Base-by-base conservation (phyloP, 2,888 invertebrate genomes). In the Pyralis farinalis region DNA sequence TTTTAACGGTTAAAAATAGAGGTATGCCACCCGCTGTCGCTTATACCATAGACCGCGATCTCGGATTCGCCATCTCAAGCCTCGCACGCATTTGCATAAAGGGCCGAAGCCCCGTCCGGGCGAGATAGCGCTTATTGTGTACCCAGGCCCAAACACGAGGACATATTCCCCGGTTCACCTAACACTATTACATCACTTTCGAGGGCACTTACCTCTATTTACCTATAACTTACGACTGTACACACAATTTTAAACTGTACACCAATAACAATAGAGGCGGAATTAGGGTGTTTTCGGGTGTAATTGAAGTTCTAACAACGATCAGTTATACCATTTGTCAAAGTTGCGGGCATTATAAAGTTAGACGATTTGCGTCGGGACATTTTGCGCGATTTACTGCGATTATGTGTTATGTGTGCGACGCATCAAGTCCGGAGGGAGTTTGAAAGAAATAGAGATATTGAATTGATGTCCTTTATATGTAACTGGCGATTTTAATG, bases 41-140 rank as follows among this genome's bases (percentile, higher is more conserved):
- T 28, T 40, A 34, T 30, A 12, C 11, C 12, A 4, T 25, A 11
- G 16, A 16, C 25, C 34, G 2, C 32, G 4, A 5, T 1, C 7
- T 3, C 10, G 12, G 12, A 31, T 28, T 25, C 33, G 21, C 11
- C 29, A 32, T 32, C 36, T 40, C 34, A 31, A 28, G 29, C 11
- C 25, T 29, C n/a, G 36, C 7, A 48, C 49, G 41, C 43, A 59
- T 58, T 62, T 57, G 51, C 59, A 59, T 62, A 59, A 59, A 55
- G 54, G 56, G 48, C 48, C 38, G 34, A 32, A 12, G 21, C 44
- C 33, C 38, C 29, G 28, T 30, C 16, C 38, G 35, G 25, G 11
- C 31, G 8, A 31, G 45, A 45, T 42, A 45, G 40, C 41, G 34
- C 33, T 33, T 36, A 37, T 42, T 42, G 44, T 45, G 35, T 9